Evolutionary conservation across 2,888 invertebrate species (phyloP), one percentile per base, ranked within the genome.

Genomic region (Perizoma flavofasciatum): DNA sequence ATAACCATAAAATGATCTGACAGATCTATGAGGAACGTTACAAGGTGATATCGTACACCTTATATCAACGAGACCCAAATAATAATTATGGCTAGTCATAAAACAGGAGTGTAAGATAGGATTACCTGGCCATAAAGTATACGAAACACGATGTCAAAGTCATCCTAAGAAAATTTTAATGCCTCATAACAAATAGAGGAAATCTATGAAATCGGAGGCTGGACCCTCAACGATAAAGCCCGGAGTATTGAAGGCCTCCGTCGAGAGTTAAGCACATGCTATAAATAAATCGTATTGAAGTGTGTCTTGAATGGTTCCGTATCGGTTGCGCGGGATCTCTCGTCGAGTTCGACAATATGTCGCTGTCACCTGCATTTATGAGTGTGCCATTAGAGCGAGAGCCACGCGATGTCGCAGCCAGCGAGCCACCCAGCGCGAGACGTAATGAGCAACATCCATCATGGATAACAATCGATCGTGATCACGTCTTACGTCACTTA

Each of bases 261-360:
- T 73, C 68, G 74, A 68, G 77, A 78, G 78, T 79, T 82, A 82
- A 87, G 85, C 81, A 77, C 79, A 80, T 70, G 81, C 73, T 83
- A 86, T 90, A 89, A 89, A 91, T 90, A 89, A 88, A 83, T 84
- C 78, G 84, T 85, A 87, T 87, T 85, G 85, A 83, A 80, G 81
- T 79, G 79, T 79, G 81, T 84, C 83, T 83, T 82, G 81, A 83
- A 82, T 81, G 77, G 81, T 76, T 78, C 77, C 75, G 77, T 88
- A 87, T 88, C 87, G 77, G 73, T 66, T 73, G 74, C 68, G 75
- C 77, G 77, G 78, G 83, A 88, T 89, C 85, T 78, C 79, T 77
- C 78, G 77, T 72, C 79, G 79, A 63, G 73, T 74, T 73, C 75
- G 82, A 87, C 85, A 87, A 88, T 87, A 83, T 81, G 82, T 81